Conservation (phyloP, 2,888 invertebrate species). For the Periphyllus acericola region DNA sequence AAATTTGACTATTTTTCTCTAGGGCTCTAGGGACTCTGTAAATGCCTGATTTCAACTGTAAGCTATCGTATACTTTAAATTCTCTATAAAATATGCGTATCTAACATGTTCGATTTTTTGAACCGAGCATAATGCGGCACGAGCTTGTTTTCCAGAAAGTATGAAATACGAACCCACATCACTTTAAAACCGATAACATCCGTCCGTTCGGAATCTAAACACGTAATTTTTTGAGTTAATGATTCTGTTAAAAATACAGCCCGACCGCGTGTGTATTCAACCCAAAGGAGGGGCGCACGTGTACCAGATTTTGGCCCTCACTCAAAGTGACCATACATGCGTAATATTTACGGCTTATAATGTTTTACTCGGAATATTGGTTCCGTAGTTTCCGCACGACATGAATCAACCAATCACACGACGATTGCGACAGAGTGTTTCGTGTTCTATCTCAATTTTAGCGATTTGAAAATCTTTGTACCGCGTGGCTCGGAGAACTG, state of each 20-base stretch:
- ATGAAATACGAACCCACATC: not conserved
- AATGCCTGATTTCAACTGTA: too few relatives aligned
- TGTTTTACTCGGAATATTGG: not conserved
- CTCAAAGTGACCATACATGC: constrained; percentile 13
- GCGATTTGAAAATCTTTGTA: not conserved
- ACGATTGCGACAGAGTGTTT: not conserved
- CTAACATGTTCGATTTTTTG: not conserved
- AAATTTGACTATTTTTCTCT: too few relatives aligned
- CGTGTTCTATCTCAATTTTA: not conserved
- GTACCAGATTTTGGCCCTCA: not conserved
- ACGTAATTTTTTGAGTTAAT: constrained; percentile 18
- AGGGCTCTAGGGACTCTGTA: too few relatives aligned
- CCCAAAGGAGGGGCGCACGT: constrained; percentile 9
- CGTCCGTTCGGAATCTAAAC: not conserved
- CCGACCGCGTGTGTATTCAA: not conserved
- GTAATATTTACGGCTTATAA: constrained; percentile 23
- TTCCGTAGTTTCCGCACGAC: not conserved
- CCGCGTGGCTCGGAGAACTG: not conserved
- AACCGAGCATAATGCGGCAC: not conserved
- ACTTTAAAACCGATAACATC: not conserved
- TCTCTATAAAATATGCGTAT: too few relatives aligned
- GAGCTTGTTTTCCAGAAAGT: not conserved
- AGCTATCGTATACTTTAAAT: too few relatives aligned
- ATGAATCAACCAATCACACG: not conserved
- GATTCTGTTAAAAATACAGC: constrained; percentile 4